A percentile compares a stretch with the other conserved stretches of the same genome.
These are phyloP conservation scores for Caenorhabditis uteleia DNA, from an alignment of 2,888 invertebrate genomes.

Conservation along the genomic window DNA sequence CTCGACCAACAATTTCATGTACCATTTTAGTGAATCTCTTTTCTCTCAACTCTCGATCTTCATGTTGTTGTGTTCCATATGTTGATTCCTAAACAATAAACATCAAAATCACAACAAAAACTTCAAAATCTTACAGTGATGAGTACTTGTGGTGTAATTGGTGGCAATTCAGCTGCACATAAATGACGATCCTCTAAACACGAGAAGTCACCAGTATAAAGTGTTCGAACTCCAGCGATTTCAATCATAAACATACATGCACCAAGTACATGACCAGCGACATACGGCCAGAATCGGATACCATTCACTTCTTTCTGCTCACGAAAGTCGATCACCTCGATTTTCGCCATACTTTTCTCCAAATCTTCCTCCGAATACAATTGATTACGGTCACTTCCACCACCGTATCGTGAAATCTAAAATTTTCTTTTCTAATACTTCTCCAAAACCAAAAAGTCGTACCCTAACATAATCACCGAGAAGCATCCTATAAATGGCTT, in stretches of 20 bases:
- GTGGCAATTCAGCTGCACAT: constrained; percentile 98
- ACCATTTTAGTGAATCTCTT: constrained; percentile 77
- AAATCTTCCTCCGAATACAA: constrained; percentile 95
- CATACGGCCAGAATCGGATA: constrained; percentile 96
- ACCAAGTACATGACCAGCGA: constrained; percentile 96
- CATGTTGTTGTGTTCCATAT: constrained; percentile 98
- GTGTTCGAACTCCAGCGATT: constrained; percentile 88
- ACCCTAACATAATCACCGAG: constrained; percentile 99
- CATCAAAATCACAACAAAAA: background rate
- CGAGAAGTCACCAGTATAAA: constrained; percentile 91
- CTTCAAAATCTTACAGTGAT: constrained; percentile 81
- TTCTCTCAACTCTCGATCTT: constrained; percentile 95
- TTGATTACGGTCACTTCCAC: constrained; percentile 74
- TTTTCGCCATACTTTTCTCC: constrained; percentile 96
- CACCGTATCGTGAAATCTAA: constrained; percentile 50
- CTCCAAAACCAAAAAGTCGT: background rate
- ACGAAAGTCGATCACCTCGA: constrained; percentile 79
- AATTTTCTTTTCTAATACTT: background rate
- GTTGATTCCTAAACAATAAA: constrained; percentile 83
- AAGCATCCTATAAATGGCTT: constrained; percentile 98
- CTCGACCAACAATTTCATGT: constrained; percentile 91
- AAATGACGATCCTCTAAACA: constrained; percentile 97
- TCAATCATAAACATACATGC: constrained; percentile 99
- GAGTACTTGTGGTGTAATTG: constrained; percentile 91
- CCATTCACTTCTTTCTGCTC: constrained; percentile 94